phyloP scores from a whole-genome alignment of 2,888 invertebrate genomes.

The Ernsta delagoae region DNA sequence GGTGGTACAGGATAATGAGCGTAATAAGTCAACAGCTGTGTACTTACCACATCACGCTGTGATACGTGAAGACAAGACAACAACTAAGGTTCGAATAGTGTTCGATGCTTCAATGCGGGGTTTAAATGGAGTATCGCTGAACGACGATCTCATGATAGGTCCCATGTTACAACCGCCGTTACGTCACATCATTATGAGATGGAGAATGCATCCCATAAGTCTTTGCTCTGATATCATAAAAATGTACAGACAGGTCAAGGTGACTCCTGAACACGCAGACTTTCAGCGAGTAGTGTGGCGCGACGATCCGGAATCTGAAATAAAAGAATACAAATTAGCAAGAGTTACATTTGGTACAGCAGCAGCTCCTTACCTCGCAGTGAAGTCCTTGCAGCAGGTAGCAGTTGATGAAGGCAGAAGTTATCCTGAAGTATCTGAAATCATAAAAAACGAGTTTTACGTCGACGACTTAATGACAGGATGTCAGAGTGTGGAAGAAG shows the following conservation, averaged over 20 bases:
- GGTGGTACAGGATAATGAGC: background rate
- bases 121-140: conserved; percentile 31
- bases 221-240: conserved; percentile 38
- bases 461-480: conserved; percentile 17
- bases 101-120: conserved; percentile 2
- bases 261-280: conserved; percentile 22
- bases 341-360: conserved; percentile 6
- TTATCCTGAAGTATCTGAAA: conserved; percentile 1
- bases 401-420: background rate
- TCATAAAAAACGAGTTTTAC: conserved; percentile 1
- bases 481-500: background rate
- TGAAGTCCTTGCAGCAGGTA: conserved; percentile 2
- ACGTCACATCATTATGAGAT: conserved; percentile 36
- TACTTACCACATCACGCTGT: conserved; percentile 9
- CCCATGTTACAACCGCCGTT: conserved; percentile 41
- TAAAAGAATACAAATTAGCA: background rate
- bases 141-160: conserved; percentile 39
- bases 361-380: conserved; percentile 8
- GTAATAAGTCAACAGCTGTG: background rate
- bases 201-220: conserved; percentile 31
- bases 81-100: conserved; percentile 7
- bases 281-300: conserved; percentile 41
- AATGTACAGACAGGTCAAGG: conserved; percentile 39
- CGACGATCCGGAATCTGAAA: conserved; percentile 10
- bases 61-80: conserved; percentile 7